These are phyloP conservation scores for Naso thynnoides DNA, from an alignment of 2,797 vertebrate species.

Conservation along the genomic window DNA sequence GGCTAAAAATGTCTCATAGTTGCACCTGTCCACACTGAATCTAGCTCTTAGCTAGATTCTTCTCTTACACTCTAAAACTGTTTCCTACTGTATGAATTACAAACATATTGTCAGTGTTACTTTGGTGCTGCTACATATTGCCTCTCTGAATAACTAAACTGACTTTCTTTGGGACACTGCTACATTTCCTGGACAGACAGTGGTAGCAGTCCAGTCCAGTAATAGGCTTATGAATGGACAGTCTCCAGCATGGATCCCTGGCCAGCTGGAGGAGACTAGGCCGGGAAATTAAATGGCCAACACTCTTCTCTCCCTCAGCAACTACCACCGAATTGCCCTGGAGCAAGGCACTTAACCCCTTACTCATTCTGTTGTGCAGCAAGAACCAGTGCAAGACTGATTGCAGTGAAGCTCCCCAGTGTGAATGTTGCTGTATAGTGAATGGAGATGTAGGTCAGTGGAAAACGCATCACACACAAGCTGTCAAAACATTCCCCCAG, in stretches of 20 bases:
- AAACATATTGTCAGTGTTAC: neutral
- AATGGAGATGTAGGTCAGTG: conserved; percentile 65
- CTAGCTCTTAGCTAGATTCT: no score
- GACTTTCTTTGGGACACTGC: conserved; percentile 16
- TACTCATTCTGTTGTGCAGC: conserved; percentile 59
- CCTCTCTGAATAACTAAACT: conserved; percentile 17
- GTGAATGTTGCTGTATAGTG: conserved; percentile 51
- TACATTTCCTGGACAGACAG: conserved; percentile 13
- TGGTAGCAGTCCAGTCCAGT: conserved; percentile 1
- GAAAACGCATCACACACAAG: conserved; percentile 38
- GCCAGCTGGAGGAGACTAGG: conserved; percentile 40
- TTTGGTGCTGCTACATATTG: conserved; percentile 10
- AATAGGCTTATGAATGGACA: conserved; percentile 36
- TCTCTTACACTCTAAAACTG: no score
- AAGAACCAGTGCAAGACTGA: conserved; percentile 62
- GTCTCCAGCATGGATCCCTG: conserved; percentile 9
- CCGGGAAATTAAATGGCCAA: conserved; percentile 50
- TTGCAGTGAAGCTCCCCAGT: conserved; percentile 59
- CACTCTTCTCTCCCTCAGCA: conserved; percentile 54
- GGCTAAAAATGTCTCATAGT: neutral
- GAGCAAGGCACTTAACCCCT: conserved; percentile 79
- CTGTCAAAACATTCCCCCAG: conserved; percentile 62
- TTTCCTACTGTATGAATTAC: neutral
- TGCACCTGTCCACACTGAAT: neutral
- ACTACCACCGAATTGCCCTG: conserved; percentile 47